These are phyloP conservation scores for Rhinatrema bivittatum DNA, from an alignment of 2,797 vertebrate species.

Conservation along the genomic window DNA sequence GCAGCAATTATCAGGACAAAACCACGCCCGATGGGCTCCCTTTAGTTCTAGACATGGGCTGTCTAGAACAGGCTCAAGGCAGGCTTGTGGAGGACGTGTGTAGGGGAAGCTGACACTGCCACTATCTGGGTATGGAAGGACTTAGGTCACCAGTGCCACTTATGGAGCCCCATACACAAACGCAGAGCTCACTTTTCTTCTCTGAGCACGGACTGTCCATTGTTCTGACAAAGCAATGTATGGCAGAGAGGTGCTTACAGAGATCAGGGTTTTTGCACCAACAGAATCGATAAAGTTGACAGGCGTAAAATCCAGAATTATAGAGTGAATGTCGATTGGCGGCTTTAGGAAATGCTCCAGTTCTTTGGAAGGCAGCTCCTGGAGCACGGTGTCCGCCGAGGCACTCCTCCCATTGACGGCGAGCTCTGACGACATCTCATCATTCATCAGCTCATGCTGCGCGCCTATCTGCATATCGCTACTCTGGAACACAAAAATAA, in stretches of 20 bases:
- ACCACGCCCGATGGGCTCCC: no score
- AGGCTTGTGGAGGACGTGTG: no score
- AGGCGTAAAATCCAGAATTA: conserved; percentile 82
- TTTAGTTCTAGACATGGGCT: no score
- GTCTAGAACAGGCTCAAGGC: no score
- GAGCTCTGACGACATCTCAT: conserved; percentile 22
- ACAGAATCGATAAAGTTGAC: conserved; percentile 89
- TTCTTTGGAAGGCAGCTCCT: conserved; percentile 50
- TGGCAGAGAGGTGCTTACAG: conserved; percentile 70
- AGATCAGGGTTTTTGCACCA: conserved; percentile 82
- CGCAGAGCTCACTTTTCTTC: no score
- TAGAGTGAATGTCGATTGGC: conserved; percentile 48
- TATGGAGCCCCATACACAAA: no score
- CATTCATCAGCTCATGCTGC: conserved; percentile 62
- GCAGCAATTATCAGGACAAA: no score
- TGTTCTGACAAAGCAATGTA: no score
- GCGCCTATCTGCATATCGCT: conserved; percentile 54
- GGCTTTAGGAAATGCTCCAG: conserved; percentile 54
- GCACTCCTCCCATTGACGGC: conserved; percentile 57
- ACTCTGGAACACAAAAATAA: conserved; percentile 23
- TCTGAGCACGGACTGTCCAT: no score
- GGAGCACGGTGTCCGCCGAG: conserved; percentile 21
- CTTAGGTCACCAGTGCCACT: no score
- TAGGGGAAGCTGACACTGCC: no score
- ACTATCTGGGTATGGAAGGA: no score